phyloP scores from a whole-genome alignment of 2,113 vertebrate species.

The Leptodactylus fuscus region DNA sequence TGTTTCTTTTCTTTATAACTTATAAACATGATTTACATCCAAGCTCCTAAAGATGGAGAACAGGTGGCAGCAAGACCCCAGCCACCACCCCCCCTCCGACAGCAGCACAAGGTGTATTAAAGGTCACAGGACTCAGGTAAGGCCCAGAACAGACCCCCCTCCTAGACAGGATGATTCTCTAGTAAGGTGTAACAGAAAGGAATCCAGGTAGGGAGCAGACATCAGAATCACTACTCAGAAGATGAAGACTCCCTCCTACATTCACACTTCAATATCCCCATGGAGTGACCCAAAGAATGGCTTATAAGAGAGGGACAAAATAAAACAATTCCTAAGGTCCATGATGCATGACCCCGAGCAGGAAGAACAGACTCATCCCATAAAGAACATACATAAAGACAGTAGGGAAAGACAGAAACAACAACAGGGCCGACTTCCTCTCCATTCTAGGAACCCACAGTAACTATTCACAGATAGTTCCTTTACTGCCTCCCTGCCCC shows the following conservation, averaged over 20 bases:
- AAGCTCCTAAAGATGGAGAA: slow-evolving; percentile 44
- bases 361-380: not conserved
- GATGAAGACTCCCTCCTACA: slow-evolving; percentile 2
- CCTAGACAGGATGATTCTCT: not conserved
- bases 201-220: not conserved
- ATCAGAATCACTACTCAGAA: not conserved
- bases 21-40: slow-evolving; percentile 61
- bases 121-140: slow-evolving; percentile 33
- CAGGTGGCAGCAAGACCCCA: slow-evolving; percentile 20
- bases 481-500: slow-evolving; percentile 40
- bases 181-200: not conserved
- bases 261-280: not conserved
- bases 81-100: slow-evolving; percentile 7
- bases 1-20: slow-evolving; percentile 50
- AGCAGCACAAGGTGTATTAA: slow-evolving; percentile 53
- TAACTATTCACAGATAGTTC: slow-evolving; percentile 15
- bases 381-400: not conserved
- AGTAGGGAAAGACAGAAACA: not conserved
- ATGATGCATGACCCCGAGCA: not conserved
- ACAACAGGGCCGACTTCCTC: not conserved
- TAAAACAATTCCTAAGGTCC: not conserved
- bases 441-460: not conserved
- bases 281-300: not conserved
- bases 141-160: not conserved
- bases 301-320: not conserved